Percentiles rank a stretch among this genome's conserved stretches.
Evolutionary conservation across 2,888 invertebrate genomes (phyloP).

Genomic region (Troides oblongomaculatus): DNA sequence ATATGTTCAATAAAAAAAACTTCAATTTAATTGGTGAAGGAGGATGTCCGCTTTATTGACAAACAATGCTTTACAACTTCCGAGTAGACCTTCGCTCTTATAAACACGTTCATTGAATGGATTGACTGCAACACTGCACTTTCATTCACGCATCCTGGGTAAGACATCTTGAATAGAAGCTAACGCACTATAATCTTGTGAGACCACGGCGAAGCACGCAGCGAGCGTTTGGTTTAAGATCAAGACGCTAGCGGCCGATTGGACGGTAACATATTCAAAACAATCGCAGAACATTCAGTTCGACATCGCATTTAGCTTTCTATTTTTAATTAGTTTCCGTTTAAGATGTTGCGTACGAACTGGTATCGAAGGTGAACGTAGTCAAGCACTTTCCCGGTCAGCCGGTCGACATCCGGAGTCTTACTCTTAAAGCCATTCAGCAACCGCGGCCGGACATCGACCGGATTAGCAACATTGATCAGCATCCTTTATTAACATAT

Average conservation of each 20-base stretch:
- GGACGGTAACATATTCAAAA: neutral
- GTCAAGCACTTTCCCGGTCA: slow-evolving; percentile 40
- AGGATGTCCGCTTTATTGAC: slow-evolving; percentile 32
- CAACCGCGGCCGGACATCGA: slow-evolving; percentile 39
- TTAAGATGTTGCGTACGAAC: slow-evolving; percentile 15
- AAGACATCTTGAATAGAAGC: slow-evolving; percentile 51
- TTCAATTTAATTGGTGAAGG: slow-evolving; percentile 3
- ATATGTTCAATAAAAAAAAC: slow-evolving; percentile 5
- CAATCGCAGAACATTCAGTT: neutral
- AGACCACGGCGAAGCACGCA: slow-evolving; percentile 59
- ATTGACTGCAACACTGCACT: slow-evolving; percentile 50
- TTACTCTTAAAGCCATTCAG: slow-evolving; percentile 18
- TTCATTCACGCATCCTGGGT: slow-evolving; percentile 55
- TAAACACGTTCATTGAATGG: slow-evolving; percentile 40
- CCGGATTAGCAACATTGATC: slow-evolving; percentile 38
- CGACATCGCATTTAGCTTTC: slow-evolving; percentile 13
- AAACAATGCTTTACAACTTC: slow-evolving; percentile 35
- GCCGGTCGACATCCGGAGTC: slow-evolving; percentile 36
- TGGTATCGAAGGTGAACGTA: slow-evolving; percentile 7
- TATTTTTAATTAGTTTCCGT: slow-evolving; percentile 22
- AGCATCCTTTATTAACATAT: slow-evolving; percentile 37
- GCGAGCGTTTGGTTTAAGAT: slow-evolving; percentile 24
- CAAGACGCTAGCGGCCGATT: slow-evolving; percentile 17
- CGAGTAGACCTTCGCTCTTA: slow-evolving; percentile 36
- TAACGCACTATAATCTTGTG: slow-evolving; percentile 72